A percentile compares a stretch with the other conserved stretches of the same genome.
These are phyloP conservation scores for Lepidocyrtinus sp. DNA, from an alignment of 2,888 invertebrate genomes.

Conservation along the genomic window DNA sequence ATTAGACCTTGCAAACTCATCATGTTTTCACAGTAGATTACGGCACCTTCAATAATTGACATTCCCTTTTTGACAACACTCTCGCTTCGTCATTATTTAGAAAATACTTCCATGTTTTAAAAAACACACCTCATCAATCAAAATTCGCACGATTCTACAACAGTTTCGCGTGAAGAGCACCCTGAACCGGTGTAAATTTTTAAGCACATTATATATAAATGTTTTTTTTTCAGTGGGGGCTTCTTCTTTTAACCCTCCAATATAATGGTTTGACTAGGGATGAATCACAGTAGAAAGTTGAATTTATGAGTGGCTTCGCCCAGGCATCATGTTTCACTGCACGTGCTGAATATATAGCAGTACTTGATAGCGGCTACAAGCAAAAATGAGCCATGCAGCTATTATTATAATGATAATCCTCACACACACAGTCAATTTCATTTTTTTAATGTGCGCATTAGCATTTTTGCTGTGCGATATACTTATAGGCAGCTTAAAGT, in stretches of 20 bases:
- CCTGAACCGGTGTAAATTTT: too few relatives aligned
- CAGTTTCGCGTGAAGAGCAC: background rate
- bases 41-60: too few relatives aligned
- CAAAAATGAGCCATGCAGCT: background rate
- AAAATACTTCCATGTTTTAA: background rate
- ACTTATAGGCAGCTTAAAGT: background rate
- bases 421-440: background rate
- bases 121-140: background rate
- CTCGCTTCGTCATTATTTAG: too few relatives aligned
- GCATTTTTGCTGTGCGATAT: background rate
- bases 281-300: background rate
- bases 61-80: too few relatives aligned
- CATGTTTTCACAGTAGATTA: too few relatives aligned
- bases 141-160: background rate
- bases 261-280: background rate
- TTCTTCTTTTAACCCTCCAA: background rate
- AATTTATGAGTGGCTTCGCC: background rate
- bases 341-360: background rate
- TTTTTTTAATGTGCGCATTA: background rate
- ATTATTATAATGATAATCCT: background rate
- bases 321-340: background rate
- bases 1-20: too few relatives aligned
- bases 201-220: too few relatives aligned
- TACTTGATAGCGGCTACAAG: background rate
- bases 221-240: too few relatives aligned